A percentile compares a stretch with the other conserved stretches of the same genome.
Conservation (phyloP, 2,888 invertebrate species). For the Hemistola chrysoprasaria region DNA sequence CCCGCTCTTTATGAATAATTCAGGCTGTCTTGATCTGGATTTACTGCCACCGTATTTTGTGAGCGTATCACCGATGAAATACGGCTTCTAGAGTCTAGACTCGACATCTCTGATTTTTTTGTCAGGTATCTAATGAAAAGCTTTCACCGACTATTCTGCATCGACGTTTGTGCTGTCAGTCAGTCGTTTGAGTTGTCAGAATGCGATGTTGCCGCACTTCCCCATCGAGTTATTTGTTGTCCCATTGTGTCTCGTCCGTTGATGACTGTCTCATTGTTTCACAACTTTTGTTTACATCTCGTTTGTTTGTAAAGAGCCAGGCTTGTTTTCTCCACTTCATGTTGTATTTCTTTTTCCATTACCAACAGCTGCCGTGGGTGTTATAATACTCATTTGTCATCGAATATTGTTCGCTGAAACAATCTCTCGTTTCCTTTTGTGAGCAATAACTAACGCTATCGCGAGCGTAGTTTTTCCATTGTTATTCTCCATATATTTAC, state of each 20-base stretch:
- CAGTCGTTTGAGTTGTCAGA: conserved; percentile 54
- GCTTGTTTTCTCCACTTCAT: conserved; percentile 57
- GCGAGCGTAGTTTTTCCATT: conserved; percentile 37
- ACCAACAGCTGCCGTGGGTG: conserved; percentile 52
- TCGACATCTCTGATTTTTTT: conserved; percentile 51
- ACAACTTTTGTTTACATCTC: conserved; percentile 72
- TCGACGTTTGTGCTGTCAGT: conserved; percentile 75
- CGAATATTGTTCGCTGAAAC: conserved; percentile 51
- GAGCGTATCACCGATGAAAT: conserved; percentile 25
- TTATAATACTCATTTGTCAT: conserved; percentile 49
- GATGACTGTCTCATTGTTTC: conserved; percentile 74
- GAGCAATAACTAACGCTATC: conserved; percentile 30
- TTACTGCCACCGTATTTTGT: conserved; percentile 40
- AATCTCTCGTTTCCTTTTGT: conserved; percentile 40
- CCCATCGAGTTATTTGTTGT: conserved; percentile 72
- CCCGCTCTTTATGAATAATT: conserved; percentile 64
- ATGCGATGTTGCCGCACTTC: conserved; percentile 55
- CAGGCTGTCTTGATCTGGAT: conserved; percentile 54
- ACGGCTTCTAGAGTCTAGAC: conserved; percentile 34
- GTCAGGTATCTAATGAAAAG: conserved; percentile 61
- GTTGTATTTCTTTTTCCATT: conserved; percentile 56
- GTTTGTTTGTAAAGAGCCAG: conserved; percentile 62
- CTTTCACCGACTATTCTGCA: conserved; percentile 59
- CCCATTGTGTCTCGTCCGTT: conserved; percentile 65
- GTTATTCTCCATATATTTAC: too few species aligned